Conservation (phyloP, 2,888 invertebrate species). For the Tuta absoluta region DNA sequence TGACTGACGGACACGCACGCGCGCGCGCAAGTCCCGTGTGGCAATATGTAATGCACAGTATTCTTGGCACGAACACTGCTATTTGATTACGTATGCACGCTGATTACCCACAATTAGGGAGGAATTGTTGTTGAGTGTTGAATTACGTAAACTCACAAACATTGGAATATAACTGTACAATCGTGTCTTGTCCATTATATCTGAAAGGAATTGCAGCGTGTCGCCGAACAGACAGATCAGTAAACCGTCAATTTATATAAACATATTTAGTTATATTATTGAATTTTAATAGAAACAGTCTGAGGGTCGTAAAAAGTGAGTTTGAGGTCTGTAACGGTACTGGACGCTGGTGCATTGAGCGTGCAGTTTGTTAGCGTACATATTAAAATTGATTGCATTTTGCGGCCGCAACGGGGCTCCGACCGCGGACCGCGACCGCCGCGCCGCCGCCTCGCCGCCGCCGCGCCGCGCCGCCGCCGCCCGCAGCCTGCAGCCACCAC, state of each 20-base stretch:
- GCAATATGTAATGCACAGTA: conserved; percentile 33
- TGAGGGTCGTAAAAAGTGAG: conserved; percentile 1
- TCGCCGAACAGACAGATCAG: neutral
- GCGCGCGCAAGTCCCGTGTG: conserved; percentile 30
- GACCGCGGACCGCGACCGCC: conserved; percentile 21
- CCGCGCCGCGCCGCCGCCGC: neutral
- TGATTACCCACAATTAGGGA: conserved; percentile 31
- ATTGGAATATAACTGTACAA: neutral
- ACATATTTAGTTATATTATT: conserved; percentile 2
- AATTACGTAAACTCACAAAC: conserved; percentile 15
- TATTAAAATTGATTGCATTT: conserved; percentile 37
- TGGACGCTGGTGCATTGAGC: conserved; percentile 8
- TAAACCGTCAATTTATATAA: neutral
- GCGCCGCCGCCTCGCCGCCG: neutral
- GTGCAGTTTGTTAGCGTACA: conserved; percentile 30
- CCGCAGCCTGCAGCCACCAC: conserved; percentile 2
- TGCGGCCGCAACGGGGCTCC: conserved; percentile 28
- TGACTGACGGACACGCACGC: conserved; percentile 37
- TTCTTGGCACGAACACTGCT: conserved; percentile 36
- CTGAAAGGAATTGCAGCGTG: conserved; percentile 5
- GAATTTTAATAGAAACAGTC: conserved; percentile 4
- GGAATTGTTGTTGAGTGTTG: conserved; percentile 30
- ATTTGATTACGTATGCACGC: conserved; percentile 22
- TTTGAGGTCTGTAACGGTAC: conserved; percentile 6
- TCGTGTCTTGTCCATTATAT: conserved; percentile 4